These are phyloP conservation scores for Gorsachius magnificus DNA, from an alignment of 2,797 vertebrate genomes.

Conservation along the genomic window DNA sequence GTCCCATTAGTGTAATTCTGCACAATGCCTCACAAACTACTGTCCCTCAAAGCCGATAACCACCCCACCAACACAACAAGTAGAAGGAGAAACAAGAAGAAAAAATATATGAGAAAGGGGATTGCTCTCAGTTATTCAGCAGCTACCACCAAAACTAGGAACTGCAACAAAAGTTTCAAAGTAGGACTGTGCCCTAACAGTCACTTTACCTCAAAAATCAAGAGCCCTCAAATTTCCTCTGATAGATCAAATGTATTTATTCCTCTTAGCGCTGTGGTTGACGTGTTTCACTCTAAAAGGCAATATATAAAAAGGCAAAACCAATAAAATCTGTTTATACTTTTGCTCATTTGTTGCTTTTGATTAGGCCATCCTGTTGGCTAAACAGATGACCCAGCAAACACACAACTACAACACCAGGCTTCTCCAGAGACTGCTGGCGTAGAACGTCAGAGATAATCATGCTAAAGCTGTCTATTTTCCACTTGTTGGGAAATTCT, in stretches of 20 bases:
- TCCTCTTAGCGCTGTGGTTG: neutral
- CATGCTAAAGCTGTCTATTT: neutral
- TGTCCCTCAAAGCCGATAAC: neutral
- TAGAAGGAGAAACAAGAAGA: neutral
- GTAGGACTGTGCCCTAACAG: neutral
- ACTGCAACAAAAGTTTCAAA: neutral
- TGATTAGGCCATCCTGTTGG: neutral
- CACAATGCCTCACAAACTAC: neutral
- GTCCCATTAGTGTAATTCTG: neutral
- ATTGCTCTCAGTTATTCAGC: neutral
- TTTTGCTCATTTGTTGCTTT: neutral
- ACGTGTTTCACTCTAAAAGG: neutral
- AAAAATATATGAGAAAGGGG: neutral
- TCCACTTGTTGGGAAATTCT: neutral
- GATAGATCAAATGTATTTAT: neutral
- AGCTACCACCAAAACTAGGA: neutral
- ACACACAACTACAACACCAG: rapidly evolving
- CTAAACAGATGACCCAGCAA: neutral
- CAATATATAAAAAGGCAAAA: neutral
- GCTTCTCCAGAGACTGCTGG: neutral
- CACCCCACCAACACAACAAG: neutral
- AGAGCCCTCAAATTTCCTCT: neutral
- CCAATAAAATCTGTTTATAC: neutral
- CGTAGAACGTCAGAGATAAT: neutral
- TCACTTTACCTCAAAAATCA: neutral